Evolutionary conservation across 2,888 invertebrate genomes (phyloP), one percentile per base, ranked within the genome.

Genomic region (Diaprepes abbreviatus): DNA sequence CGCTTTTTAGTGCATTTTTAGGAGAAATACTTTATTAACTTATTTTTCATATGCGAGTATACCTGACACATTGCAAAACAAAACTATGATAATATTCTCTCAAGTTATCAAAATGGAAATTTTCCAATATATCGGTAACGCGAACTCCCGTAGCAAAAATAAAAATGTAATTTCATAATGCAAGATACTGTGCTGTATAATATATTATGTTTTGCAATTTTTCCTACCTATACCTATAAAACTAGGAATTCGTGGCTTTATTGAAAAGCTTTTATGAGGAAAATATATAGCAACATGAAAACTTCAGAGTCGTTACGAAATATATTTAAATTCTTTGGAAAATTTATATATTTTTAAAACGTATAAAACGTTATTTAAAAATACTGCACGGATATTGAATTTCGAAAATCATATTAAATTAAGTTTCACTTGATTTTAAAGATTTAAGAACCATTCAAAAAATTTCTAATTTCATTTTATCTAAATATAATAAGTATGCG

Each of bases 61-160:
- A 50, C 28, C 16, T 50, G 48, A 50, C 48, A 50, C 9, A 50
- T 50, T 7, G 21, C 14, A 16, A 50, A 28, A 50, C 48, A 50
- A 50, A 52, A 63, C 12, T 19, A 40, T 33, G 17, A 24, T 57
- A 66, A 59, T 59, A 66, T 59, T 59, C 66, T 50, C 38, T 17
- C 58, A 59, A 59, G 66, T 57, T 66, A 66, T 66, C 58, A 66
- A 66, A 66, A 66, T 66, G 66, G 59, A 66, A 63, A 63, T 63
- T 63, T 63, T 63, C 54, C 63, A 54, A 59, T 66, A 59, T 58
- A 59, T 59, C 64, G 55, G 38, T 33, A 43, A 28, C 40, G 55
- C 24, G 58, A 64, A 43, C 57, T 58, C 36, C 38, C 35, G 50
- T 16, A 58, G 17, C 65, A 48, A 57, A 57, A 58, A 66, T 66